Percentiles rank a stretch among this genome's conserved stretches.
These are phyloP conservation scores for Kudoa iwatai DNA, from an alignment of 30 jellyfish, hydroid and myxozoan species.

Conservation along the genomic window DNA sequence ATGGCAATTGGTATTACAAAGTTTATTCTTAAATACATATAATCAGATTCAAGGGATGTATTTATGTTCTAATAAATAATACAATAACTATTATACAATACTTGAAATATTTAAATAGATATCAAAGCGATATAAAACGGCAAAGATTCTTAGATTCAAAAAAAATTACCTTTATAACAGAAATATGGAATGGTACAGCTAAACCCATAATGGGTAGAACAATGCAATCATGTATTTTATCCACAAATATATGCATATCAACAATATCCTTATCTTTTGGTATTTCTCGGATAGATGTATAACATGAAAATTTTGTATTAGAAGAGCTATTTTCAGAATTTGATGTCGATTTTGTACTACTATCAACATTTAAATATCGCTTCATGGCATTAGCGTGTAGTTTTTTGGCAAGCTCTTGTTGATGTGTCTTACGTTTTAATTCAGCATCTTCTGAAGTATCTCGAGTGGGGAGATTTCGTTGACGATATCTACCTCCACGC, in stretches of 20 bases:
- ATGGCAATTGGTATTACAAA: too few relatives aligned
- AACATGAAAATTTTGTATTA: slow-evolving; percentile 6
- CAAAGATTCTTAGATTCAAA: too few relatives aligned
- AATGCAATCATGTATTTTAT: slow-evolving; percentile 24
- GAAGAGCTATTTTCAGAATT: background rate
- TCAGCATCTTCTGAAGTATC: too few relatives aligned
- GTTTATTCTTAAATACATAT: slow-evolving; percentile 42
- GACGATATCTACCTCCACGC: too few relatives aligned
- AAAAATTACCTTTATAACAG: slow-evolving; percentile 67
- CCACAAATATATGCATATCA: slow-evolving; percentile 34
- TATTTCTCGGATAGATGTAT: slow-evolving; percentile 17
- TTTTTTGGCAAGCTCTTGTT: slow-evolving; percentile 44
- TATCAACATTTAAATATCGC: background rate
- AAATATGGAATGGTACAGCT: slow-evolving; percentile 79
- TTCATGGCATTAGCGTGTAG: slow-evolving; percentile 72
- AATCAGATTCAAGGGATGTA: slow-evolving; percentile 71
- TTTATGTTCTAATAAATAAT: too few relatives aligned
- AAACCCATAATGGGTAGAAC: slow-evolving; percentile 61
- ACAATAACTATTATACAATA: too few relatives aligned
- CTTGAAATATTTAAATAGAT: too few relatives aligned
- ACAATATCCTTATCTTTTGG: slow-evolving; percentile 62
- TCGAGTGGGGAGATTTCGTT: too few relatives aligned
- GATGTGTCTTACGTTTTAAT: slow-evolving; percentile 56
- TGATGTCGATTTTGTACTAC: too few relatives aligned
- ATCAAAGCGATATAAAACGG: too few relatives aligned